These are phyloP conservation scores for Neogale vison DNA, from an alignment of 2,113 vertebrate genomes.

Conservation along the genomic window DNA sequence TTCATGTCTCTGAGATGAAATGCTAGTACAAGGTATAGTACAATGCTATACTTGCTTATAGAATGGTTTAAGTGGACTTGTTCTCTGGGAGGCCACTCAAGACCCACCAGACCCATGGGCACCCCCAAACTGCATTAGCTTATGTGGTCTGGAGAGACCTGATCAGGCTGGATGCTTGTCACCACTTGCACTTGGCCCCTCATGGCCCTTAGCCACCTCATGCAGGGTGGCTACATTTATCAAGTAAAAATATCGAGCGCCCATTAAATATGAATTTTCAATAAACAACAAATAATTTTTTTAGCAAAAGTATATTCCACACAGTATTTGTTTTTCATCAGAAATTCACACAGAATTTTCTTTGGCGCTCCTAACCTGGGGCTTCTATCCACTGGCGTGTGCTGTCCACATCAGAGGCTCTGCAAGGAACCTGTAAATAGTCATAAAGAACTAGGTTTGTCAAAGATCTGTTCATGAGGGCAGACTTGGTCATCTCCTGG, in stretches of 20 bases:
- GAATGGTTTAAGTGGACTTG: neutral
- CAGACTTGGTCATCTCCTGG: neutral
- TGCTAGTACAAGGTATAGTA: too few species aligned
- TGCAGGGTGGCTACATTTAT: neutral
- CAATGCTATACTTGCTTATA: neutral
- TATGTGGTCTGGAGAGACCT: neutral
- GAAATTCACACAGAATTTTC: neutral
- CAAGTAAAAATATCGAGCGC: neutral
- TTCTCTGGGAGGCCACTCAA: neutral
- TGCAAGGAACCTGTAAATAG: neutral
- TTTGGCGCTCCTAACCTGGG: neutral
- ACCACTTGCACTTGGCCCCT: neutral
- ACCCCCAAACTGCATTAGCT: neutral
- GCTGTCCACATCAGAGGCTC: neutral
- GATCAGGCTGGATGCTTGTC: neutral
- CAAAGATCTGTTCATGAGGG: neutral
- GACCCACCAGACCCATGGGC: neutral
- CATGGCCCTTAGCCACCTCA: neutral
- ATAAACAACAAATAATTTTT: neutral
- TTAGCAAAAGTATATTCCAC: neutral
- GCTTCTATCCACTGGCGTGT: neutral
- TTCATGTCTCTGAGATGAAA: neutral
- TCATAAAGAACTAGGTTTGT: neutral
- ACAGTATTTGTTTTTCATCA: neutral
- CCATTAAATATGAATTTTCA: neutral